Evolutionary conservation across 2,113 vertebrate species (phyloP).

Genomic region (Mustelus asterias): DNA sequence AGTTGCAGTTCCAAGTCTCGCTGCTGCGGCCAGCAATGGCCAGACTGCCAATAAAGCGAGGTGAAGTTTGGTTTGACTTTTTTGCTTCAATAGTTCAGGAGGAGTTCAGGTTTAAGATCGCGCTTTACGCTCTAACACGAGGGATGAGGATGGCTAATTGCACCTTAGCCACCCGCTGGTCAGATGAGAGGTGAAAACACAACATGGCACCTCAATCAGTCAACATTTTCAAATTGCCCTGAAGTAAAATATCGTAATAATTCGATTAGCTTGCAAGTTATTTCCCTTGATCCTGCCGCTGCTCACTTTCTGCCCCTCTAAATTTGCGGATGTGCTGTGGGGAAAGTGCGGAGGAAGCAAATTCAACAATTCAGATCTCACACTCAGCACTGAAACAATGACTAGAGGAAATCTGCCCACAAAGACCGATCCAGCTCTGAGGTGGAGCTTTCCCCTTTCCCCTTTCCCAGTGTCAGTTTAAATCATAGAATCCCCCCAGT

Average conservation of each 20-base stretch:
- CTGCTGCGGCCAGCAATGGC: not conserved
- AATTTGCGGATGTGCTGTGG: not conserved
- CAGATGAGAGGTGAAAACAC: not conserved
- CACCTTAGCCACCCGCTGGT: not conserved
- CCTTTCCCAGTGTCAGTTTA: not conserved
- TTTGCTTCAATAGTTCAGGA: not conserved
- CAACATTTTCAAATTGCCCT: not conserved
- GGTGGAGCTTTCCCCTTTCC: too few relatives aligned
- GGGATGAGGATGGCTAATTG: not conserved
- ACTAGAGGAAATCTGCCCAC: not conserved
- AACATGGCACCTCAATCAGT: not conserved
- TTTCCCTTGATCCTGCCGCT: not conserved
- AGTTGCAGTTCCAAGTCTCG: not conserved
- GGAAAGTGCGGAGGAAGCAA: not conserved
- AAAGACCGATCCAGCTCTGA: not conserved
- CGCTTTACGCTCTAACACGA: not conserved
- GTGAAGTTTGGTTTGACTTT: not conserved
- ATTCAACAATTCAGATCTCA: not conserved
- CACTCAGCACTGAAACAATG: not conserved
- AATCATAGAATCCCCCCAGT: not conserved
- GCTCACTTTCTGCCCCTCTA: not conserved
- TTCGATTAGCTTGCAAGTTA: not conserved
- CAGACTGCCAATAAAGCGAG: not conserved
- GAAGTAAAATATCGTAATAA: not conserved
- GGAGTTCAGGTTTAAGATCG: not conserved